Conservation (phyloP, 2,113 vertebrate species). For the Saguinus imperator region DNA sequence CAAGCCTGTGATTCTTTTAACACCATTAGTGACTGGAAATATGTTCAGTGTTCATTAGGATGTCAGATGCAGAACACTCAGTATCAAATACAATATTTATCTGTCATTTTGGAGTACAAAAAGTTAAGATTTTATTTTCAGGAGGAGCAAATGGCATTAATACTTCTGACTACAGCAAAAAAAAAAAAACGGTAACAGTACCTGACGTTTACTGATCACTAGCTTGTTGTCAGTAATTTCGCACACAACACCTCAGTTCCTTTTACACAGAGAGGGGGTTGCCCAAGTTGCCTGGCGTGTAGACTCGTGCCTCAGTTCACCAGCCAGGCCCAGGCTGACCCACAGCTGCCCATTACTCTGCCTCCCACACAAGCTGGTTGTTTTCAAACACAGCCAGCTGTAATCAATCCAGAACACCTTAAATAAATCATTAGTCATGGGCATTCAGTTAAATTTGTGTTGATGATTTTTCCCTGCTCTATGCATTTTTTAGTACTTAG, state of each 20-base stretch:
- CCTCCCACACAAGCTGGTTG: not conserved
- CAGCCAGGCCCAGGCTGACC: not conserved
- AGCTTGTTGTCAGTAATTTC: rapidly evolving
- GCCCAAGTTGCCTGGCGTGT: not conserved
- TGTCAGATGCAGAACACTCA: not conserved
- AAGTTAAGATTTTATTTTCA: not conserved
- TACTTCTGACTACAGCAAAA: rapidly evolving
- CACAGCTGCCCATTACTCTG: rapidly evolving
- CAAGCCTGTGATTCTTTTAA: not conserved
- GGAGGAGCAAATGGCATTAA: rapidly evolving
- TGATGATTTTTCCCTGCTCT: not conserved
- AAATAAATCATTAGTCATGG: not conserved
- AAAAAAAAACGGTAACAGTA: rapidly evolving
- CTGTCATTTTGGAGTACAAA: not conserved
- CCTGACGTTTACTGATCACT: rapidly evolving
- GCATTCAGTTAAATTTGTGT: not conserved
- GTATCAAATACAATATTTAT: not conserved
- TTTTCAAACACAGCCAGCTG: not conserved
- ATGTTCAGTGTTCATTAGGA: not conserved
- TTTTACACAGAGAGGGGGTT: rapidly evolving
- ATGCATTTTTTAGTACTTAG: not conserved
- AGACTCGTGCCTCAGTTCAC: rapidly evolving
- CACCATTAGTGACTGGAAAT: not conserved
- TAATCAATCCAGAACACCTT: not conserved
- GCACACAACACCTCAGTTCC: rapidly evolving